phyloP scores from a whole-genome alignment of 2,113 vertebrate genomes.

The Syrmaticus mikado region DNA sequence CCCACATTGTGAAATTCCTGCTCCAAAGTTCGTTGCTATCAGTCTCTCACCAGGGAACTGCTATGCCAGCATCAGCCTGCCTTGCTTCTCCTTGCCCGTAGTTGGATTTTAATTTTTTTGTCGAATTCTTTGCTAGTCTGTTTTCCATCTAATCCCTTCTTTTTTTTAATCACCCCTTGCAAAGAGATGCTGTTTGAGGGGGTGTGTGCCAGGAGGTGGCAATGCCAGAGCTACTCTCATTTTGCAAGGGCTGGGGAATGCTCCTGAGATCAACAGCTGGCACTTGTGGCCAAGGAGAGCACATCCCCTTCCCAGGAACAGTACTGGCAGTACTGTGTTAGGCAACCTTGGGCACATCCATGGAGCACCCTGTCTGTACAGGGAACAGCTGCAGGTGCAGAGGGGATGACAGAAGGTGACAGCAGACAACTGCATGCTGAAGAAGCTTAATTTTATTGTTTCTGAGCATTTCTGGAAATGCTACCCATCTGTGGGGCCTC shows the following conservation, averaged over 20 bases:
- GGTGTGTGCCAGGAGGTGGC: background rate
- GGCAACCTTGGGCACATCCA: background rate
- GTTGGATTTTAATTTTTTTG: background rate
- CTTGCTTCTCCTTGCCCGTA: background rate
- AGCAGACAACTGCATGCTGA: background rate
- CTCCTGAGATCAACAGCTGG: background rate
- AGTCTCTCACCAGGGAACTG: background rate
- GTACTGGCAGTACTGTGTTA: background rate
- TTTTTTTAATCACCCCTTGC: background rate
- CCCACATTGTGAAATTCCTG: conserved; percentile 10
- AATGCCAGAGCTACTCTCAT: background rate
- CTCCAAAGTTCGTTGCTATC: conserved; percentile 8
- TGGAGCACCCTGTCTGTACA: background rate
- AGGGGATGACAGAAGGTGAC: background rate
- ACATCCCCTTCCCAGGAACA: background rate
- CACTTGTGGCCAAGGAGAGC: background rate
- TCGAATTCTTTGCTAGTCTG: background rate
- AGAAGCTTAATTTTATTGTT: background rate
- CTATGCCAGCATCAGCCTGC: background rate
- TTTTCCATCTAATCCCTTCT: background rate
- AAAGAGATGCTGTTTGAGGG: background rate
- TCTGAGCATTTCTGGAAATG: background rate
- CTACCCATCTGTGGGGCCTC: background rate
- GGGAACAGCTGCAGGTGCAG: background rate
- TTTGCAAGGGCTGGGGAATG: background rate